These are phyloP conservation scores for Philereme transversata DNA, from an alignment of 2,888 invertebrate species.

Conservation along the genomic window DNA sequence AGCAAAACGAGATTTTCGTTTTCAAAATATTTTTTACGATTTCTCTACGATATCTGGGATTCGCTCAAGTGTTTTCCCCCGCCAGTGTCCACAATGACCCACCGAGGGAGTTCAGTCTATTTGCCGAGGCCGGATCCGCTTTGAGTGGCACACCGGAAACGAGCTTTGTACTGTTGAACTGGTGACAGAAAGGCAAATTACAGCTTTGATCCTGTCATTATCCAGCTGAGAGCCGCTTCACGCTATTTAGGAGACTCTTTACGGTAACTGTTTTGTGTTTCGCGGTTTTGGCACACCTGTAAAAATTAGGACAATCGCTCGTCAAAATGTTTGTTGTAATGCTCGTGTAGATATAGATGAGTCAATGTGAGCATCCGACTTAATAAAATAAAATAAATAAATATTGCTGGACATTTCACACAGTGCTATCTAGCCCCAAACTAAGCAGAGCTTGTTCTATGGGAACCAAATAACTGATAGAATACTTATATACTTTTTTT, in stretches of 20 bases:
- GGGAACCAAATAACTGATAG: too few relatives aligned
- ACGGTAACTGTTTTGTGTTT: constrained; percentile 23
- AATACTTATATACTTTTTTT: too few relatives aligned
- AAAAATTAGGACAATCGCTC: too few relatives aligned
- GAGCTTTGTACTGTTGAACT: constrained; percentile 40
- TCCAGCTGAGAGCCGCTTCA: constrained; percentile 32
- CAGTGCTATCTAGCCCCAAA: too few relatives aligned
- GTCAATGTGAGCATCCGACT: too few relatives aligned
- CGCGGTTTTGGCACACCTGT: constrained; percentile 12
- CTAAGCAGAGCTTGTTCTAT: too few relatives aligned
- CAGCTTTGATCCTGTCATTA: constrained; percentile 48
- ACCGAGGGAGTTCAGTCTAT: constrained; percentile 33
- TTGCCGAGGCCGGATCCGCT: constrained; percentile 39
- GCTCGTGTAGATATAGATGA: too few relatives aligned
- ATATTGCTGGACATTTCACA: too few relatives aligned
- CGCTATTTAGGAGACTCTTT: constrained; percentile 27
- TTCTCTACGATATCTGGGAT: neutral
- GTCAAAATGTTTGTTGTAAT: too few relatives aligned
- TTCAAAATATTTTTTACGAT: neutral
- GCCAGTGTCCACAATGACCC: constrained; percentile 22
- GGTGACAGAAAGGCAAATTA: constrained; percentile 48
- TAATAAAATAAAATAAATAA: too few relatives aligned
- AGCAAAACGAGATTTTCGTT: neutral
- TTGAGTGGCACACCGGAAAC: constrained; percentile 39
- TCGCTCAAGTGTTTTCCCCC: constrained; percentile 9